Percentiles rank a stretch among this genome's conserved stretches.
phyloP scores from a whole-genome alignment of 2,888 invertebrate species.

The Nudaria mundana region DNA sequence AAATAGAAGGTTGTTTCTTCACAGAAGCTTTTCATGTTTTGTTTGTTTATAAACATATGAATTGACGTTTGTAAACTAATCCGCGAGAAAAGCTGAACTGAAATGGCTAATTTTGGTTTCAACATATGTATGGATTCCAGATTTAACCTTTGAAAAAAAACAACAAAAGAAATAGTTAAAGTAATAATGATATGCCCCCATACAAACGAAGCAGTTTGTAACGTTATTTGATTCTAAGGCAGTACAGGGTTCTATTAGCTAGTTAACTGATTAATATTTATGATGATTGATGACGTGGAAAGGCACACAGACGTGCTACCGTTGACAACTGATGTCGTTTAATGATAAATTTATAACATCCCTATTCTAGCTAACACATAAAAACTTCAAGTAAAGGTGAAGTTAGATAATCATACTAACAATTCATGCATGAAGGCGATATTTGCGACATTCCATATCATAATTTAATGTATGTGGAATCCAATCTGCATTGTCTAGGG shows the following conservation, averaged over 20 bases:
- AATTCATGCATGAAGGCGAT: constrained; percentile 45
- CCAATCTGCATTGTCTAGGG: constrained; percentile 57
- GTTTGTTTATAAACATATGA: no score
- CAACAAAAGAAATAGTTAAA: no score
- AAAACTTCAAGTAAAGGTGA: constrained; percentile 33
- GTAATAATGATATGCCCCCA: no score
- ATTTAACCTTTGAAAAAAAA: no score
- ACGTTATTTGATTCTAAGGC: no score
- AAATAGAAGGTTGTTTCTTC: constrained; percentile 36
- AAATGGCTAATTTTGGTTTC: no score
- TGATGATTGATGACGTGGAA: constrained; percentile 11
- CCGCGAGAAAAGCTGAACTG: no score
- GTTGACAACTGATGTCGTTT: constrained; percentile 17
- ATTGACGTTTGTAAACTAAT: no score
- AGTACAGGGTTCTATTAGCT: no score
- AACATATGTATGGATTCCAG: no score
- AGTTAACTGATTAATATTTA: constrained; percentile 31
- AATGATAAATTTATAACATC: constrained; percentile 46
- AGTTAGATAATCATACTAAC: constrained; percentile 44
- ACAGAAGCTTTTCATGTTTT: constrained; percentile 28
- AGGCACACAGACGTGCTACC: constrained; percentile 10
- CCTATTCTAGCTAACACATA: constrained; percentile 40
- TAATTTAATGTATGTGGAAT: constrained; percentile 44
- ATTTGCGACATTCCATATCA: constrained; percentile 52
- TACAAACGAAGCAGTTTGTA: no score